Evolutionary conservation across 2,888 invertebrate species (phyloP).

Genomic region (Ophioninae sp.): DNA sequence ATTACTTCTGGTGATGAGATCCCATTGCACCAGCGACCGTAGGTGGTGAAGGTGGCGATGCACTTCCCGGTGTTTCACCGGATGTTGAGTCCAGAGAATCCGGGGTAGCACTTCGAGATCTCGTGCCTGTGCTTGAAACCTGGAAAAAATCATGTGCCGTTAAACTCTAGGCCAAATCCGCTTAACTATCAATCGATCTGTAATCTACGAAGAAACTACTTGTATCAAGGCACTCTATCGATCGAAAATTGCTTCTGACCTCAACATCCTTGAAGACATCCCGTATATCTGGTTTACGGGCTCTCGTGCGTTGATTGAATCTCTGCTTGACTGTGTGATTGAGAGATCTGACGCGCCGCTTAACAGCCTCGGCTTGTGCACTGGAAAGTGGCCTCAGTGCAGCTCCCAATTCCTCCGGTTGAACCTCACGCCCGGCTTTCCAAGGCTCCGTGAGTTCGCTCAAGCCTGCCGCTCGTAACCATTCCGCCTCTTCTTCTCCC

Average conservation of each 20-base stretch:
- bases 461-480: slow-evolving; percentile 88
- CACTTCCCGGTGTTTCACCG: slow-evolving; percentile 81
- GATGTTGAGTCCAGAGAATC: slow-evolving; percentile 92
- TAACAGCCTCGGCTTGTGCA: slow-evolving; percentile 90
- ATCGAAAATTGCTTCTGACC: slow-evolving; percentile 80
- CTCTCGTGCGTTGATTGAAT: slow-evolving; percentile 80
- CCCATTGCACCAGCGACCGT: slow-evolving; percentile 70
- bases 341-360: slow-evolving; percentile 88
- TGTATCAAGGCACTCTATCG: neutral
- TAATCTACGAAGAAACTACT: neutral
- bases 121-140: slow-evolving; percentile 91
- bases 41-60: slow-evolving; percentile 78
- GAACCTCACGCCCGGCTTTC: slow-evolving; percentile 86
- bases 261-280: slow-evolving; percentile 92
- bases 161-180: neutral
- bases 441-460: slow-evolving; percentile 87
- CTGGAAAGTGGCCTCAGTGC: slow-evolving; percentile 84
- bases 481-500: slow-evolving; percentile 90
- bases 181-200: neutral
- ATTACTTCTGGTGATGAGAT: slow-evolving; percentile 72
- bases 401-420: slow-evolving; percentile 83
- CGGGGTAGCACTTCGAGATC: slow-evolving; percentile 93
- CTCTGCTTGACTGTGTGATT: slow-evolving; percentile 88
- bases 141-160: slow-evolving; percentile 75
- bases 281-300: slow-evolving; percentile 89